Evolutionary conservation across 2,113 vertebrate species (phyloP).

Genomic region (Urocolius indicus): DNA sequence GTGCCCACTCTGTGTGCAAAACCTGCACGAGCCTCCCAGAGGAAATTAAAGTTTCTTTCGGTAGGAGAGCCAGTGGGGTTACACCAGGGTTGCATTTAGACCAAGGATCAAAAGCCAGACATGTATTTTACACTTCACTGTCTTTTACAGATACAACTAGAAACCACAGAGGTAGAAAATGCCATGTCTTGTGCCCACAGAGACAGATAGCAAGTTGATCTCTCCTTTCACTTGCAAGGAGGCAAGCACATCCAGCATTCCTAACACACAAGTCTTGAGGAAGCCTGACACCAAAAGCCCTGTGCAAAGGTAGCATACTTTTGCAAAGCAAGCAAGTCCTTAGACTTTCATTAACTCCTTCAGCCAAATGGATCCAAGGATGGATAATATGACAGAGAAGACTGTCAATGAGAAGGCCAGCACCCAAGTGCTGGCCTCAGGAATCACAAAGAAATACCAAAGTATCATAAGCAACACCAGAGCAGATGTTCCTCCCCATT

Average conservation of each 20-base stretch:
- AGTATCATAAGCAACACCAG: not conserved
- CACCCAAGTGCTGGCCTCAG: not conserved
- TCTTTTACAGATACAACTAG: not conserved
- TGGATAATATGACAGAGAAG: not conserved
- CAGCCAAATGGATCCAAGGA: not conserved
- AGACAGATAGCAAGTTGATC: not conserved
- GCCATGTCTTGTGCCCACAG: not conserved
- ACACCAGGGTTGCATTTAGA: not conserved
- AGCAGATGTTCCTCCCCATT: not conserved
- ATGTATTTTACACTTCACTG: not conserved
- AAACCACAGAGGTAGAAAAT: not conserved
- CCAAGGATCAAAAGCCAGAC: not conserved
- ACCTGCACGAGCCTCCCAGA: not conserved
- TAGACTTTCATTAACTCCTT: not conserved
- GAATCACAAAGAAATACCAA: not conserved
- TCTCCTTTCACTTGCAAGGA: not conserved
- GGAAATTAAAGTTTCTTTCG: slow-evolving; percentile 13
- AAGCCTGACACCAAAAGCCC: not conserved
- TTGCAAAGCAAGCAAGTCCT: not conserved
- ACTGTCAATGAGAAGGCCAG: not conserved
- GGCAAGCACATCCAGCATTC: not conserved
- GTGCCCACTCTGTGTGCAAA: not conserved
- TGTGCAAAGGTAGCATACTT: not conserved
- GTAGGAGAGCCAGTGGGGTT: not conserved
- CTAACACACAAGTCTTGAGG: not conserved